Percentiles rank a stretch among this genome's conserved stretches.
These are phyloP conservation scores for Lochmaea crataegi DNA, from an alignment of 2,888 invertebrate species.

Conservation along the genomic window DNA sequence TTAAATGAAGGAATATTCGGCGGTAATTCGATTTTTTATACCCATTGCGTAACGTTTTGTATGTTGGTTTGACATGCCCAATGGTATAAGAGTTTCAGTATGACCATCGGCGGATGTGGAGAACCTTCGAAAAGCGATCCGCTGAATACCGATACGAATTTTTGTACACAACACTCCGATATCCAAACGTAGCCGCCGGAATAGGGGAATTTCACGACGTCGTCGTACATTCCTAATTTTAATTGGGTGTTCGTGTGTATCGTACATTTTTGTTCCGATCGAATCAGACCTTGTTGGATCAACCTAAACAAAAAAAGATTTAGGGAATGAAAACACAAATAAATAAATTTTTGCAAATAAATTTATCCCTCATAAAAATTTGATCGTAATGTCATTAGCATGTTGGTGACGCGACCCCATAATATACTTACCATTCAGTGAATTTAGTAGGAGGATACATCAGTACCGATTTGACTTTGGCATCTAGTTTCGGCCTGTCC, in stretches of 20 bases:
- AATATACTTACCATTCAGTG: conserved; percentile 77
- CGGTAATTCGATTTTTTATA: conserved; percentile 60
- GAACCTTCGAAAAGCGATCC: conserved; percentile 90
- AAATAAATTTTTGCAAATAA: too few relatives aligned
- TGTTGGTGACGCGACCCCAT: too few relatives aligned
- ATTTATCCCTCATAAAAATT: too few relatives aligned
- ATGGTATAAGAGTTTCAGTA: conserved; percentile 88
- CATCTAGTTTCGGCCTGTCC: conserved; percentile 76
- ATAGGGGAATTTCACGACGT: conserved; percentile 85
- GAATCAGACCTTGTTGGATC: conserved; percentile 84
- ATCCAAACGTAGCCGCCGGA: conserved; percentile 95
- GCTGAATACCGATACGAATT: conserved; percentile 87
- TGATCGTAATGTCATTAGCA: too few relatives aligned
- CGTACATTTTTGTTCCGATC: conserved; percentile 82
- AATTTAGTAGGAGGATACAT: conserved; percentile 87
- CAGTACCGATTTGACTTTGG: conserved; percentile 84
- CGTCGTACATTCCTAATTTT: conserved; percentile 88
- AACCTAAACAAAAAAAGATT: conserved; percentile 63
- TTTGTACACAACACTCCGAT: conserved; percentile 85
- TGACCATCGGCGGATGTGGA: conserved; percentile 83
- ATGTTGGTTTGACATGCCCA: conserved; percentile 93
- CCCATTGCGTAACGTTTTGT: conserved; percentile 90
- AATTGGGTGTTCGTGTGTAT: conserved; percentile 77
- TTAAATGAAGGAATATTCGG: not conserved
- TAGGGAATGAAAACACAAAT: too few relatives aligned